phyloP scores from a whole-genome alignment of 2,113 vertebrate species.

The Paedocypris sp. region DNA sequence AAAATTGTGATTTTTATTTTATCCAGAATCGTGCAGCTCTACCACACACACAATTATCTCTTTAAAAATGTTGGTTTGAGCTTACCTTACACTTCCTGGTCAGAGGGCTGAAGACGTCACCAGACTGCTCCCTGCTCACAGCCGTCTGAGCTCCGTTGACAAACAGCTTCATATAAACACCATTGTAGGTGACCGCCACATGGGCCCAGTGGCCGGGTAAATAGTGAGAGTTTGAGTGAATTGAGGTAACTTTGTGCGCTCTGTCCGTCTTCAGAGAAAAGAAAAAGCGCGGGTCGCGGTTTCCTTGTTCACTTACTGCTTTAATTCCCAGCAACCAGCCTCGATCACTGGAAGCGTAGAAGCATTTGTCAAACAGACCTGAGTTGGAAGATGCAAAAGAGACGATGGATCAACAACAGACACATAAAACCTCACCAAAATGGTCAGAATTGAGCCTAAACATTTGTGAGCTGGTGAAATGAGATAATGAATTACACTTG shows the following conservation, averaged over 20 bases:
- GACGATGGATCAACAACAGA: too few relatives aligned
- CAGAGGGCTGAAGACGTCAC: conserved; percentile 85
- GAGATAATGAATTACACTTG: too few relatives aligned
- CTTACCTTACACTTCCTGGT: conserved; percentile 83
- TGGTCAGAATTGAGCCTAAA: too few relatives aligned
- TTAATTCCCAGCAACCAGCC: conserved; percentile 95
- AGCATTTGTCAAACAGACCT: conserved; percentile 98
- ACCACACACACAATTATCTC: too few relatives aligned
- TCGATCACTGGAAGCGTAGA: conserved; percentile 90
- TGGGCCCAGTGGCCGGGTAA: conserved; percentile 84
- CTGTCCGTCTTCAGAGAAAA: conserved; percentile 97
- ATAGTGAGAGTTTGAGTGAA: conserved; percentile 79
- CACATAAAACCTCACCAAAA: too few relatives aligned
- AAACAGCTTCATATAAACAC: conserved; percentile 85
- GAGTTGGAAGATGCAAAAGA: conserved; percentile 50
- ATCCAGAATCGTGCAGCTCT: too few relatives aligned
- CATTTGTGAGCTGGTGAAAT: too few relatives aligned
- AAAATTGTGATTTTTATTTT: too few relatives aligned
- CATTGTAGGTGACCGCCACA: conserved; percentile 83
- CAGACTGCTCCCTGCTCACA: conserved; percentile 82
- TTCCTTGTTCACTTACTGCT: conserved; percentile 81
- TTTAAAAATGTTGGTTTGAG: neutral
- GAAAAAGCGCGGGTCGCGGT: conserved; percentile 93
- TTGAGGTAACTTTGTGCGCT: conserved; percentile 84
- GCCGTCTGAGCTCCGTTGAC: conserved; percentile 90